Base-by-base conservation (phyloP, 2,797 vertebrate species). In the Acrossocheilus fasciatus region DNA sequence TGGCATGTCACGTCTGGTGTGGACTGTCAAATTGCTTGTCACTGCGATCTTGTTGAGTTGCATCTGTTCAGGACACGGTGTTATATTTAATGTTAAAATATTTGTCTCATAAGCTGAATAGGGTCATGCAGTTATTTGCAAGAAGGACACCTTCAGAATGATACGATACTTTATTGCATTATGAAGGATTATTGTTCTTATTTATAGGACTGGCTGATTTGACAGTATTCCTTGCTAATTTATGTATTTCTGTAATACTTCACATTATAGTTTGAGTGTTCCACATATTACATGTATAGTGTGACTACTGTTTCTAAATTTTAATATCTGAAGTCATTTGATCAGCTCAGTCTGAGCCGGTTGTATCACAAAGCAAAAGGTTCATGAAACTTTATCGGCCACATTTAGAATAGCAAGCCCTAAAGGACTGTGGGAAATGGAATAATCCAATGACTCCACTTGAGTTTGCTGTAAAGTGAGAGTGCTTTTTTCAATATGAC, bases 401-500 rank as follows among this genome's bases (percentile, higher is more conserved):
- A 6, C 45, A 76, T 66, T 68, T 52, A 75, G 77, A 62, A 39
- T 43, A 76, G 62, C 69, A 83, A 70, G 73, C 52, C 57, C 62
- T 74, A 69, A 52, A 73, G 83, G 17, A 59, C 23, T 73, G 69
- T 66, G 57, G 30, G 1, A 76, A 57, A 62, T 76, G 2, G 47
- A 77, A 69, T 79, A 83, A 68, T 78, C 69, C 47, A 30, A 59
- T 78, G 57, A 54, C 72, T 81, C 50, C 47, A 54, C 54, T 87
- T 81, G 39, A 81, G n/a, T 86, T 80, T 52, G 57, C 70, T 26
- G 64, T 80, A 70, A 66, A 80, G n/a, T 80, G 4, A 36, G 62
- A 73, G 50, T 68, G 72, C 47, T 70, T n/a, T 54, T 79, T 83
- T 85, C 59, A 86, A 20, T 78, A 70, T 79, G 66, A 50, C 82